These are phyloP conservation scores for Ceratosolen solmsi DNA, from an alignment of 1,140 invertebrate genomes.

Conservation along the genomic window DNA sequence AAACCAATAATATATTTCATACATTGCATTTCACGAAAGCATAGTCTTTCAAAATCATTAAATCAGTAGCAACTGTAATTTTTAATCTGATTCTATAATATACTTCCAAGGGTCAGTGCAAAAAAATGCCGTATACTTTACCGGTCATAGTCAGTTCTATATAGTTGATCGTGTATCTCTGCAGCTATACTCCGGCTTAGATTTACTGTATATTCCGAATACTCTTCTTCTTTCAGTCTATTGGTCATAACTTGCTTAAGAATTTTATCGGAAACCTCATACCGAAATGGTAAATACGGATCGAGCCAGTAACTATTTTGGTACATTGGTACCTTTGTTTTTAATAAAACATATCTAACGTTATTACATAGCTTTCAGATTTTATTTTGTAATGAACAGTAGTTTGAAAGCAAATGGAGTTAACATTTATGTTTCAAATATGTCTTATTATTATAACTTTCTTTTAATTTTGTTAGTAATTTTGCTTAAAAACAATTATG, in stretches of 20 bases:
- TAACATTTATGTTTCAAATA: too few species aligned
- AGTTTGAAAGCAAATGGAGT: too few species aligned
- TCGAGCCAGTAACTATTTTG: slow-evolving; percentile 62
- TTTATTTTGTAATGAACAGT: background rate
- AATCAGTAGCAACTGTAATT: too few species aligned
- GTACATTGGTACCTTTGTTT: slow-evolving; percentile 56
- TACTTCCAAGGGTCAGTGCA: too few species aligned
- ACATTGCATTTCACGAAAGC: too few species aligned
- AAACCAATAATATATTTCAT: too few species aligned
- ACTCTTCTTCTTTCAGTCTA: slow-evolving; percentile 51
- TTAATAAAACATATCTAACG: background rate
- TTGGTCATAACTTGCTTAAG: slow-evolving; percentile 55
- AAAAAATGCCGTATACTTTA: slow-evolving; percentile 42
- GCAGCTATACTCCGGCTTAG: slow-evolving; percentile 55
- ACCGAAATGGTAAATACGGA: slow-evolving; percentile 54
- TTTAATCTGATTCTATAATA: too few species aligned
- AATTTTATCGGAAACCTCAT: slow-evolving; percentile 57
- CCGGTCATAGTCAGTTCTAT: slow-evolving; percentile 58
- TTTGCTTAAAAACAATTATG: too few species aligned
- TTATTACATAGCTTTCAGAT: background rate
- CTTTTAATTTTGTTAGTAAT: background rate
- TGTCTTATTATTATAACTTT: background rate
- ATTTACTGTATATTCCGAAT: slow-evolving; percentile 52
- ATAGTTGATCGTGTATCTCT: slow-evolving; percentile 56
- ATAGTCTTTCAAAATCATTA: too few species aligned